Base-by-base conservation (phyloP, 2,888 invertebrate genomes). In the Heliconius charithonia region DNA sequence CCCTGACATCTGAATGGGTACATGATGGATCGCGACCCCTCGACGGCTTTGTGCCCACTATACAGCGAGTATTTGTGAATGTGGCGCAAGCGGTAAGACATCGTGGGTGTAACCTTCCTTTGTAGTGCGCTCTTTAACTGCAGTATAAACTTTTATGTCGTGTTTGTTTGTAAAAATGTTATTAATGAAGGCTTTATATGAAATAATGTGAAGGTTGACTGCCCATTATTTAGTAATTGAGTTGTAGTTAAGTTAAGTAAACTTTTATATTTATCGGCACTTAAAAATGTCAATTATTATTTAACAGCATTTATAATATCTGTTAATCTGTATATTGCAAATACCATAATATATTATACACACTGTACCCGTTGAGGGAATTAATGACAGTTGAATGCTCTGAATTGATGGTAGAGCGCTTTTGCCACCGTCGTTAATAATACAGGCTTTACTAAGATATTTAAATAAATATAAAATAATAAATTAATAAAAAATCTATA, bases 11-110 rank as follows among this genome's bases (percentile, higher is more conserved):
- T 84, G 81, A 87, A 87, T 86, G 85, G 83, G 80, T 76, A 67
- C 71, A 83, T 86, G 86, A 87, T 85, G 83, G 85, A 87, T 87
- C 82, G 82, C 83, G 84, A 82, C 83, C 83, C 84, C 83, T 85
- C 84, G 86, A 83, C 81, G 67, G 78, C 69, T 76, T 79, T 75
- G 70, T 80, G 74, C 59, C 74, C 74, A 63, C 69, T 19, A 22
- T 51, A 22, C 51, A 51, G 4, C 51, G 51, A 7, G 7, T 71
- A 32, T 25, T 63, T 41, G 70, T 70, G 51, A 37, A 67, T 45
- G 72, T 72, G 76, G 79, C 67, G 72, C 65, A 67, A 79, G 66
- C 66, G 63, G 51, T 72, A 65, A 79, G 75, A 72, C 77, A 80
- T 79, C 77, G 77, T 78, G 77, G 77, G 77, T 78, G 77, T 78